These are phyloP conservation scores for Mormyrus hasselquistii DNA, from an alignment of 2,797 vertebrate genomes.

Conservation along the genomic window DNA sequence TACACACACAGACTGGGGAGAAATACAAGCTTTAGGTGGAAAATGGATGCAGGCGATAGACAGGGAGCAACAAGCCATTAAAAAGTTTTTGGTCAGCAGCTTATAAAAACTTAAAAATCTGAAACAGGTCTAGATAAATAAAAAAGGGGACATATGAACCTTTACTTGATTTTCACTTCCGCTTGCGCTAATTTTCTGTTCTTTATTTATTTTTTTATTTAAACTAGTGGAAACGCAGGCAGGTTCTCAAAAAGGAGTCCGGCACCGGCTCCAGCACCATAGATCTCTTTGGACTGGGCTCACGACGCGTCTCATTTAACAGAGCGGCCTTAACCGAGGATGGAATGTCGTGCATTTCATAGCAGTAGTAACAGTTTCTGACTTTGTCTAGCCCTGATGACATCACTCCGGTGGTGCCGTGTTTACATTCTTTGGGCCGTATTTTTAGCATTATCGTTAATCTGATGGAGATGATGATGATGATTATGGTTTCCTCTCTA, in stretches of 20 bases:
- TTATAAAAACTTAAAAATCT: not conserved
- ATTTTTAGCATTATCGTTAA: not conserved
- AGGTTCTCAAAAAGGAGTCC: not conserved
- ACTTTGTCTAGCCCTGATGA: not conserved
- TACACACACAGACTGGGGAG: not conserved
- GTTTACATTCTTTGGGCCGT: not conserved
- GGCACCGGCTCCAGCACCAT: not conserved
- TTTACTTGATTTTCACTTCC: not conserved
- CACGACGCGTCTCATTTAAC: not conserved
- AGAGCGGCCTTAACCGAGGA: not conserved
- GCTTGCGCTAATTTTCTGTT: not conserved
- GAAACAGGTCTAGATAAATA: not conserved
- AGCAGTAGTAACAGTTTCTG: not conserved
- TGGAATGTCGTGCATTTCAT: not conserved
- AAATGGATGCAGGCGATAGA: not conserved
- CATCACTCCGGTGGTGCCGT: not conserved
- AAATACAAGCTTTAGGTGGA: not conserved
- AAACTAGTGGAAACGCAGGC: not conserved
- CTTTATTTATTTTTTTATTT: not conserved
- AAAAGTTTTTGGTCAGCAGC: not conserved
- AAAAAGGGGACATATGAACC: not conserved
- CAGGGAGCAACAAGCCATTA: not conserved
- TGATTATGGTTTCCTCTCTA: conserved; percentile 38
- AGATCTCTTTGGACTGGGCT: not conserved
- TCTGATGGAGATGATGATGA: not conserved